Evolutionary conservation across 1,140 invertebrate species (phyloP), one percentile per base, ranked within the genome.

Genomic region (Drosophila seguyi): DNA sequence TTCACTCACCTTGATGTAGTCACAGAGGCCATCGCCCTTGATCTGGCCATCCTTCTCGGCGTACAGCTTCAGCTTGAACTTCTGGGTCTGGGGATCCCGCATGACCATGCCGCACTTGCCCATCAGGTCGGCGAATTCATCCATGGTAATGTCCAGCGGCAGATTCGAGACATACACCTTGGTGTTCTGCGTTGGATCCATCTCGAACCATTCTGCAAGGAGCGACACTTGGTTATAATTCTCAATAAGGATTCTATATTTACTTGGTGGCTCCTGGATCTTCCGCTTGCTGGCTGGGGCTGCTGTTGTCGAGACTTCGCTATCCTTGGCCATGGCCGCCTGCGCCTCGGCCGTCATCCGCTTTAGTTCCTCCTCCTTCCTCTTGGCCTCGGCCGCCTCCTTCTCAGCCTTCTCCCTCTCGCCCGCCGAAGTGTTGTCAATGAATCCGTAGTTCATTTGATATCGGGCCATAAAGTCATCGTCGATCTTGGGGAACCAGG

Each of bases 401-500:
- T 78, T 83, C 18, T 84, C 75, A 14, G 62, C 77, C 50, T 81
- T 79, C 53, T 91, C 91, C 22, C 75, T 67, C 56, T 90, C 91
- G 0, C 78, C 74, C 7, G 76, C 86, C 20, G 75, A 85, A 47
- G 93, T 93, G 81, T 95, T 95, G 81, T 95, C 94, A 69, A 94
- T 93, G 93, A 97, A 97, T 7, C 98, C 98, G 94, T 99, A 99
- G 92, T 95, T 98, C 95, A 99, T 96, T 93, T 99, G 98, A 94
- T 99, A 99, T 56, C 94, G 94, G 1, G 98, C 99, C 93, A 99
- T 95, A 90, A 99, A 99, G 79, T 99, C 98, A 88, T 99, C 98
- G 94, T 99, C 97, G 63, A 99, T 95, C 95, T 99, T 99, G 22
- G 98, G 98, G 94, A 99, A 98, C 97, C 98, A 99, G 7, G 98